phyloP scores from a whole-genome alignment of 2,113 vertebrate species.

The Sapayoa aenigma region DNA sequence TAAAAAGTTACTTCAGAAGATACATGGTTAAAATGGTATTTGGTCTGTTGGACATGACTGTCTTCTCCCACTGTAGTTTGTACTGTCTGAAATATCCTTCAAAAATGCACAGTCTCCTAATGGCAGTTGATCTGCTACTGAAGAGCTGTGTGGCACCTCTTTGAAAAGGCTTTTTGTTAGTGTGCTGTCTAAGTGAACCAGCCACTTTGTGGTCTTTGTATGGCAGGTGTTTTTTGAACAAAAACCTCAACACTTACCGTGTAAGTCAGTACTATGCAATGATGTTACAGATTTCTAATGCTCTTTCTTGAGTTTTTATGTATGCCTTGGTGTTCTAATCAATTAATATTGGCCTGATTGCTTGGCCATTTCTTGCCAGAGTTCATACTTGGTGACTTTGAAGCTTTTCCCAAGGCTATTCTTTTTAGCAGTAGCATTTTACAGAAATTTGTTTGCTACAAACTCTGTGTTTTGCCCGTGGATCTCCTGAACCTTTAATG shows the following conservation, averaged over 20 bases:
- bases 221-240: not conserved
- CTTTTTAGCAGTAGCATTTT: not conserved
- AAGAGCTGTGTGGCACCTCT: not conserved
- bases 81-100: not conserved
- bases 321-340: not conserved
- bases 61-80: not conserved
- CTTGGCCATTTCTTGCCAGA: not conserved
- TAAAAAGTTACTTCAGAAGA: not conserved
- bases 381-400: not conserved
- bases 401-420: not conserved
- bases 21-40: not conserved
- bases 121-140: not conserved
- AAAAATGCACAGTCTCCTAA: not conserved
- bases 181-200: not conserved
- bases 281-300: not conserved
- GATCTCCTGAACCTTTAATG: not conserved
- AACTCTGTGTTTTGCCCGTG: not conserved
- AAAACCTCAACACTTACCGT: not conserved
- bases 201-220: not conserved
- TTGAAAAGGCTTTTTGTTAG: not conserved
- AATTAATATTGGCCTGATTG: not conserved
- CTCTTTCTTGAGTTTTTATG: not conserved
- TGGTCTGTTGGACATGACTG: not conserved
- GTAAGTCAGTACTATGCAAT: accelerated
- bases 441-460: not conserved